Base-by-base conservation (phyloP, 2,113 vertebrate species). In the Tragelaphus imberbis region DNA sequence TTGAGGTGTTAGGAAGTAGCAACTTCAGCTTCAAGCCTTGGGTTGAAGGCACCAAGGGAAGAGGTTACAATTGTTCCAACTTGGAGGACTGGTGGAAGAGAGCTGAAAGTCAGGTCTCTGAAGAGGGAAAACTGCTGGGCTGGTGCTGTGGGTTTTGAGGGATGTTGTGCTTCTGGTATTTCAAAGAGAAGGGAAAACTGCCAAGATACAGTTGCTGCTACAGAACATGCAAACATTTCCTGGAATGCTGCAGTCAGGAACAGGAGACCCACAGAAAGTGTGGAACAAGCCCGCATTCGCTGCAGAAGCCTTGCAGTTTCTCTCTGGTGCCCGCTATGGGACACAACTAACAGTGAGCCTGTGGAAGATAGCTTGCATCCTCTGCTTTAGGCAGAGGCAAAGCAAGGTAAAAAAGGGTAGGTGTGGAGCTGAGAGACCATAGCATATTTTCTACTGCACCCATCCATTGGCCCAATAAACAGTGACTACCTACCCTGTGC, bases 291-390 rank as follows among this genome's bases (percentile, higher is more conserved):
- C 47, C 80, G 7, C 13, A 36, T 16, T n/a, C 30, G 12, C 7
- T 0, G 0, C 40, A 36, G 53, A 23, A 55, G 75, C 3, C 25
- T 51, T 49, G 11, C 8, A 4, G 6, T 16, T 59, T 75, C 56
- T 68, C 33, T 68, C 30, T 5, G 3, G 49, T 6, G 9, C 44
- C 23, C 6, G 1, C 51, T 61, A 2, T 25, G 55, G n/a, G 36
- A 58, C 0, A 3, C 33, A 49, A 53, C 55, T 51, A 63, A 33
- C 1, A 40, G 59, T 19, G 13, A 84, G 80, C 30, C 8, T 3
- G 40, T 51, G 36, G 27, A 28, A 28, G 21, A 8, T 51, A 6
- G 23, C 49, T n/a, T 53, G 40, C 6, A 16, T 5, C 4, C 4
- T 89, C 30, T 6, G 51, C 6, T 40, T 40, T 47, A 56, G 5